Conservation (phyloP, 2,797 vertebrate species). For the Enteromius thamalakanensis region DNA sequence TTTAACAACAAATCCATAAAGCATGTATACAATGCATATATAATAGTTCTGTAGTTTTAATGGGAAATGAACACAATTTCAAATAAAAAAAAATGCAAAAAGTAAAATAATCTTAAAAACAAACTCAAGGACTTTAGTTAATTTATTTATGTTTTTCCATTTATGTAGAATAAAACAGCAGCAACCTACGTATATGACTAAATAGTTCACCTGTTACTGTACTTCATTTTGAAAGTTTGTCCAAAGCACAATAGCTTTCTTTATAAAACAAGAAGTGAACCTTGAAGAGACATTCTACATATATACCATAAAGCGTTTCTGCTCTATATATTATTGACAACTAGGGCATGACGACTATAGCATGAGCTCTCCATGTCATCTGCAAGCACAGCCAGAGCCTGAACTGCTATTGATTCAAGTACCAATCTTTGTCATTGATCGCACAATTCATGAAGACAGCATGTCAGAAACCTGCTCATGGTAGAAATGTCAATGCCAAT, state of each 20-base stretch:
- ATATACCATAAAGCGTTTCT: neutral
- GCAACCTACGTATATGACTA: neutral
- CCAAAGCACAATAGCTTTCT: neutral
- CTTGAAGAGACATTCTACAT: neutral
- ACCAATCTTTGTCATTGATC: slow-evolving; percentile 16
- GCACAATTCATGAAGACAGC: slow-evolving; percentile 28
- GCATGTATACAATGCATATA: too few species aligned
- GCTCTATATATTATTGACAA: neutral
- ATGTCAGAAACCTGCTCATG: neutral
- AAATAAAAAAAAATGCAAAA: neutral
- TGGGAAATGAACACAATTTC: too few species aligned
- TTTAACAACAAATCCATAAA: neutral
- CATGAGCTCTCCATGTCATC: neutral
- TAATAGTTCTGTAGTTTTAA: neutral
- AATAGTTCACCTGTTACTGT: neutral
- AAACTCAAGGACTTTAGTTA: neutral
- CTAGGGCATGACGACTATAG: neutral
- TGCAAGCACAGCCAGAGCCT: neutral
- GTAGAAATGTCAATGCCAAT: slow-evolving; percentile 1
- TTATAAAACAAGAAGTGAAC: neutral
- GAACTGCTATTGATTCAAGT: slow-evolving; percentile 19
- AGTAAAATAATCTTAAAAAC: neutral
- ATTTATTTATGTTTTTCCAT: neutral
- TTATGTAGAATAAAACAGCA: neutral
- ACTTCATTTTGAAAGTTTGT: neutral